phyloP scores from a whole-genome alignment of 2,797 vertebrate species.

The Siniperca obscura region DNA sequence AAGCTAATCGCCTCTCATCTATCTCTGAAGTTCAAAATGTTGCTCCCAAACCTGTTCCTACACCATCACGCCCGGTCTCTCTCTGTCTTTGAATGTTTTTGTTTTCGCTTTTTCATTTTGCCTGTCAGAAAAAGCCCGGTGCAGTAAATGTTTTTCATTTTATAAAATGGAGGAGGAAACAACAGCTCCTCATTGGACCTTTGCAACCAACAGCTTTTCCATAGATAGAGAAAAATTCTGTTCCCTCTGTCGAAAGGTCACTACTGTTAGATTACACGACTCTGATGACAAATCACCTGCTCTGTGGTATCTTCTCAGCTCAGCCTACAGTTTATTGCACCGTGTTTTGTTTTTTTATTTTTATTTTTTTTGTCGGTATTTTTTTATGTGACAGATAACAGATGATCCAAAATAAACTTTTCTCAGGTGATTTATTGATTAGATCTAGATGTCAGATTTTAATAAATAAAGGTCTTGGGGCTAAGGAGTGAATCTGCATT shows the following conservation, averaged over 20 bases:
- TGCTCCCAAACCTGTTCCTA: background rate
- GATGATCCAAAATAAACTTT: slow-evolving; percentile 50
- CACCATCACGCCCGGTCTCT: background rate
- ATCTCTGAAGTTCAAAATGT: background rate
- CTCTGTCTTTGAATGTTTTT: background rate
- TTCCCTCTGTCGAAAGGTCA: slow-evolving; percentile 67
- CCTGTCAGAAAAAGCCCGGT: background rate
- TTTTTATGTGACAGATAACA: slow-evolving; percentile 45
- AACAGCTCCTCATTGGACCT: slow-evolving; percentile 24
- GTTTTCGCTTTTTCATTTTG: slow-evolving; percentile 11
- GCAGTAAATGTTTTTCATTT: slow-evolving; percentile 34
- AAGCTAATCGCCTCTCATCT: background rate
- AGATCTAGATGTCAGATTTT: slow-evolving; percentile 39
- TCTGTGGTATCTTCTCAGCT: slow-evolving; percentile 52
- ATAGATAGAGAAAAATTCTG: slow-evolving; percentile 40
- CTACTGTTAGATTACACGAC: slow-evolving; percentile 51
- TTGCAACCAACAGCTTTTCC: slow-evolving; percentile 38
- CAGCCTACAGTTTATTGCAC: slow-evolving; percentile 46
- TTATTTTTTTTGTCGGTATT: background rate
- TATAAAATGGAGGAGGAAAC: background rate
- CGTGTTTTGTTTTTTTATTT: slow-evolving; percentile 10
- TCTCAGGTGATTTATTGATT: slow-evolving; percentile 61
- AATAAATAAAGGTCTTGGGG: slow-evolving; percentile 21
- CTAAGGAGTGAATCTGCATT: slow-evolving; percentile 12
- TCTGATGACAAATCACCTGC: slow-evolving; percentile 70